These are phyloP conservation scores for Synodontis membranacea DNA, from an alignment of 2,113 vertebrate genomes.

Conservation along the genomic window DNA sequence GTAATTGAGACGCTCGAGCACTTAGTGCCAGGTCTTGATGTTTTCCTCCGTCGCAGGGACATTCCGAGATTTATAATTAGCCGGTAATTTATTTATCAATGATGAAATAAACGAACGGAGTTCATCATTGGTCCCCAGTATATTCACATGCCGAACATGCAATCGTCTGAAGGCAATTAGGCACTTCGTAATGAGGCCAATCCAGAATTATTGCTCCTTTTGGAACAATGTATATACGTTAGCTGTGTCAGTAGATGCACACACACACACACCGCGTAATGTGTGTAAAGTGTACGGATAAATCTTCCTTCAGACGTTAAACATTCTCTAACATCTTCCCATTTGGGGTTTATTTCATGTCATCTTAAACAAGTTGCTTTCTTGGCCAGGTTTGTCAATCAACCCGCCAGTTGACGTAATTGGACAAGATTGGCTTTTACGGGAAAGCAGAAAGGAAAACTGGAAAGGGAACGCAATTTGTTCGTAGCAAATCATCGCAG, in stretches of 20 bases:
- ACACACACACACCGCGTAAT: slow-evolving; percentile 11
- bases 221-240: slow-evolving; percentile 39
- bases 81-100: slow-evolving; percentile 52
- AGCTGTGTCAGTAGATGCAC: slow-evolving; percentile 32
- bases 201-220: slow-evolving; percentile 51
- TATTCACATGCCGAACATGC: slow-evolving; percentile 67
- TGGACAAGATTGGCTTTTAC: neutral
- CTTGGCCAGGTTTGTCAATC: neutral
- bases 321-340: neutral
- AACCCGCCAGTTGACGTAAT: neutral
- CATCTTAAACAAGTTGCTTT: too few species aligned
- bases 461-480: neutral
- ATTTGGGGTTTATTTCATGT: neutral
- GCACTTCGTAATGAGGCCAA: slow-evolving; percentile 60
- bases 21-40: slow-evolving; percentile 58
- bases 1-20: slow-evolving; percentile 71
- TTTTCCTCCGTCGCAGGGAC: slow-evolving; percentile 42
- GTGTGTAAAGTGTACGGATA: neutral
- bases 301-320: neutral
- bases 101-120: slow-evolving; percentile 46
- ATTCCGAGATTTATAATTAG: slow-evolving; percentile 38
- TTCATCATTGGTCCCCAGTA: slow-evolving; percentile 67
- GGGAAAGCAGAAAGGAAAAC: neutral
- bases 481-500: neutral
- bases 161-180: slow-evolving; percentile 71